Evolutionary conservation across 2,888 invertebrate species (phyloP), one percentile per base, ranked within the genome.

Genomic region (Scaptomyza reducta): DNA sequence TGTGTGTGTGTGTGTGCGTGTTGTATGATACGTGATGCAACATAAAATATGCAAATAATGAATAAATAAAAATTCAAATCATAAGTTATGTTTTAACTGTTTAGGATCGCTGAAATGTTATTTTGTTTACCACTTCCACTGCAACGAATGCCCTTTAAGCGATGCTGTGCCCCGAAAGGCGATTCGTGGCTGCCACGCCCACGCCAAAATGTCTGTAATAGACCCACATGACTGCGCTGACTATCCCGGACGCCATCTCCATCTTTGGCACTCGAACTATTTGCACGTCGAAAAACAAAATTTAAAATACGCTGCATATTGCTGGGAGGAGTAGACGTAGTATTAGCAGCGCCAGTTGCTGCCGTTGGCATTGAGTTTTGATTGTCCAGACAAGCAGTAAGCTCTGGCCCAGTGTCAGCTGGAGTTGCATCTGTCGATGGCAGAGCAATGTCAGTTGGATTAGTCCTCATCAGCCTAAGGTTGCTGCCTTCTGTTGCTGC

Each of bases 71-170:
- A 70, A 73, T 31, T 54, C 6, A 67, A 79, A 82, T 76, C 67
- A 74, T 69, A 72, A 84, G 49, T 71, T 55, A 65, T 59, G 50
- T 50, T 49, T 46, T 47, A 18, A 18, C 14, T 47, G 11, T 42
- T 1, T 22, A 29, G 55, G 50, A 4, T 25, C 31, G 50, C 14
- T 7, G 18, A 29, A 40, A 38, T 11, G 27, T 38, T 29, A 62
- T 41, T 50, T 29, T 54, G 57, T 83, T 88, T 91, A 90, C 90
- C 91, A 89, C 90, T 90, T 88, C 91, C 91, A 79, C 90, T 90
- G 88, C 90, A 89, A 54, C 90, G 90, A 65, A 91, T 91, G 50
- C 91, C 91, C 65, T 91, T 92, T 7, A 92, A 74, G 5, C 91
- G 87, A 74, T 91, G 91, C 54, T 91, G 88, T 3, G 80, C 75